Evolutionary conservation across 2,797 vertebrate genomes (phyloP).

Genomic region (Gobionotothen gibberifrons): DNA sequence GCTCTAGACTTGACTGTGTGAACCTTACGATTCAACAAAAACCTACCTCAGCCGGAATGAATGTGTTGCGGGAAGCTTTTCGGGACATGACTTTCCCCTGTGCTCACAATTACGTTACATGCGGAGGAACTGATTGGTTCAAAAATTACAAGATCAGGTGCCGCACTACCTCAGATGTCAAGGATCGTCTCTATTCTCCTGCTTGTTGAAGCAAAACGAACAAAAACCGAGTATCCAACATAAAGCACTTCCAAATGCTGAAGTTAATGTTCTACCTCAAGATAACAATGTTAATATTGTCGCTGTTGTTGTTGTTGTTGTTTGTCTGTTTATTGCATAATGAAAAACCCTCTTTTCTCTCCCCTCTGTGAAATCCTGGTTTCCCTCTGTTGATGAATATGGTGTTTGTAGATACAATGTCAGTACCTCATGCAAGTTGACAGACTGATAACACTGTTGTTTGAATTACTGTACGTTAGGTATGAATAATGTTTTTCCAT

Average conservation of each 20-base stretch:
- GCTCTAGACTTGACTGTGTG: conserved; percentile 75
- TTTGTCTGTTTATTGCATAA: conserved; percentile 81
- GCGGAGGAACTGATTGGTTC: conserved; percentile 84
- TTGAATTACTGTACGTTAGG: conserved; percentile 64
- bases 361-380: conserved; percentile 59
- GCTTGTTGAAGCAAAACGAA: conserved; percentile 69
- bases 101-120: conserved; percentile 82
- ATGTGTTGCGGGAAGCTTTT: conserved; percentile 92
- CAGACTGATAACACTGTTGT: conserved; percentile 76
- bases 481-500: conserved; percentile 74
- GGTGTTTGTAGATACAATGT: conserved; percentile 73
- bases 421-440: conserved; percentile 80
- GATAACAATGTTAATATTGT: conserved; percentile 84
- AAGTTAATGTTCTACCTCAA: conserved; percentile 97
- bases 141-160: conserved; percentile 79
- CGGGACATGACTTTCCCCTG: conserved; percentile 84
- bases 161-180: conserved; percentile 88
- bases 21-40: conserved; percentile 86
- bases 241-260: conserved; percentile 96
- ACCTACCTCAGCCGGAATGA: conserved; percentile 99
- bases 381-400: conserved; percentile 67
- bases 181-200: conserved; percentile 75
- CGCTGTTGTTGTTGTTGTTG: conserved; percentile 77
- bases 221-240: conserved; percentile 80
- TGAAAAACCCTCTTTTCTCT: conserved; percentile 63